Evolutionary conservation across 2,113 vertebrate genomes (phyloP).

Genomic region (Peromyscus polionotus): DNA sequence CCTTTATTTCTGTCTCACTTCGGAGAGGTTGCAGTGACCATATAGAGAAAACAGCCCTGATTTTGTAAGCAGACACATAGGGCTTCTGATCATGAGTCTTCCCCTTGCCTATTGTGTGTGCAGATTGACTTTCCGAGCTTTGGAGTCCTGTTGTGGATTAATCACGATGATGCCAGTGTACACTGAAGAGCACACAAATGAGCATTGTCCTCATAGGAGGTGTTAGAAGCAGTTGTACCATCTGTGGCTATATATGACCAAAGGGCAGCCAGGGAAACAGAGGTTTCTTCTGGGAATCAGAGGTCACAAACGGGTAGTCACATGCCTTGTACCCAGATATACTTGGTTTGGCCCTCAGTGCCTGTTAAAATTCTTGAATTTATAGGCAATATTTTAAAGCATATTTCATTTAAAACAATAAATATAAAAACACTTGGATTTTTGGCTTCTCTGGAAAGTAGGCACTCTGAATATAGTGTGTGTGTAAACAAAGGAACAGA

Average conservation of each 20-base stretch:
- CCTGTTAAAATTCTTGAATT: slow-evolving; percentile 20
- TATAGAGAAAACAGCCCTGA: neutral
- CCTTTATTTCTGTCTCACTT: slow-evolving; percentile 4
- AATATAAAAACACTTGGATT: neutral
- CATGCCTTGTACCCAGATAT: neutral
- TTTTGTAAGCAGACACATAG: neutral
- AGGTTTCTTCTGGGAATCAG: neutral
- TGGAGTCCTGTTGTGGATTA: neutral
- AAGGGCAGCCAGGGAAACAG: neutral
- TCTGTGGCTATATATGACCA: accelerated
- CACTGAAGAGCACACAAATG: neutral
- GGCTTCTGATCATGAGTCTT: neutral
- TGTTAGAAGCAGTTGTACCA: accelerated
- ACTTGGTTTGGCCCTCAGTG: neutral
- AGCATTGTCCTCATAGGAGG: neutral
- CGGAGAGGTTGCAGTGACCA: neutral
- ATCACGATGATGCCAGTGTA: neutral
- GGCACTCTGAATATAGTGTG: neutral
- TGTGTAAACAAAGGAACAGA: neutral
- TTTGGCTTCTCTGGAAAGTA: neutral
- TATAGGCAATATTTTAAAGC: slow-evolving; percentile 24
- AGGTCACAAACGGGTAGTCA: neutral
- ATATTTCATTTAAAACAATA: slow-evolving; percentile 3
- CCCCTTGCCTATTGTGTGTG: neutral
- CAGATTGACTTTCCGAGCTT: neutral